Evolutionary conservation across 2,113 vertebrate genomes (phyloP), one percentile per base, ranked within the genome.

Genomic region (Ifrita kowaldi): DNA sequence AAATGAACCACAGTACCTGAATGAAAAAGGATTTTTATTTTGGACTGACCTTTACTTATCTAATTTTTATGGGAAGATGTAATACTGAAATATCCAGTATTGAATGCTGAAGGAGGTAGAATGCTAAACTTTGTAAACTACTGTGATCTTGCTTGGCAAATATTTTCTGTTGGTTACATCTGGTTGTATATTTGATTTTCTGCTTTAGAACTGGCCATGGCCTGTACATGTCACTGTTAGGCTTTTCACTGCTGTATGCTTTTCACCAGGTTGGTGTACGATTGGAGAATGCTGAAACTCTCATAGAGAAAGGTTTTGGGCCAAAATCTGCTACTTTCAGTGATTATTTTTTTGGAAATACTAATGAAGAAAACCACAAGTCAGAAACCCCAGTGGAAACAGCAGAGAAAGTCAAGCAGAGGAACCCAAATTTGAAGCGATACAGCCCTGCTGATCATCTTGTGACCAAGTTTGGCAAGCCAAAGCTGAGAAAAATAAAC

Each of bases 241-340:
- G 22, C 27, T 94, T 82, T 63, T 87, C 63, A 84, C 23, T 41
- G 17, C 17, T 9, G 1, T 60, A 13, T 94, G 32, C 70, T 85
- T 53, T 90, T 90, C 65, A 24, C 28, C 67, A 98, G 98, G 59
- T 98, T 76, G 88, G 75, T 39, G 35, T 98, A 37, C 84, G 93
- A 23, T 16, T 98, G 73, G 97, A 98, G 95, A 97, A 98, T 59
- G 95, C 97, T 7, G 97, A 98, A 90, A 70, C 93, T 55, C 65
- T 97, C 0, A 21, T 93, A 12, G 32, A 50, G 75, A 97, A 90
- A 47, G 46, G 95, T 30, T 96, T 98, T 20, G 97, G 95, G 10
- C 87, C 35, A 0, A 93, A 96, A 18, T 86, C 93, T 42, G 42
- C 82, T 77, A 44, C 92, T 59, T 96, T 94, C 67, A 93, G 84